A percentile compares a stretch with the other conserved stretches of the same genome.
These are phyloP conservation scores for Drosophila prolongata DNA, from an alignment of 2,888 invertebrate genomes.

Conservation along the genomic window DNA sequence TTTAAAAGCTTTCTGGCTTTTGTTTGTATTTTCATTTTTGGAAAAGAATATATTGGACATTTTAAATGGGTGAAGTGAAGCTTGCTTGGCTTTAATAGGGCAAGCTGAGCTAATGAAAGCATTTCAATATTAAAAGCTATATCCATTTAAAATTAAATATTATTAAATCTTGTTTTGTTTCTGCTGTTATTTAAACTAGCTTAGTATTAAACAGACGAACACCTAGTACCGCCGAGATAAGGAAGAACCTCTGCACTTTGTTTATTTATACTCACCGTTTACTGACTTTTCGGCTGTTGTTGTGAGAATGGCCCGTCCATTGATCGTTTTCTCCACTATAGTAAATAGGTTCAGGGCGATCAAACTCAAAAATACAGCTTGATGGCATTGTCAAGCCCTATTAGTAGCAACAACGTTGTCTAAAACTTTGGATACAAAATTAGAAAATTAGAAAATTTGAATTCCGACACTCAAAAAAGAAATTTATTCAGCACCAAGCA, in stretches of 20 bases:
- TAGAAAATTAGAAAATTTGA: not conserved
- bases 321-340: slow-evolving; percentile 72
- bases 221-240: slow-evolving; percentile 1
- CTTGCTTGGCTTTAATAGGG: not conserved
- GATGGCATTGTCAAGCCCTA: slow-evolving; percentile 54
- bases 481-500: not conserved
- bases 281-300: slow-evolving; percentile 62
- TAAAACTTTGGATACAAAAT: not conserved
- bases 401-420: not conserved
- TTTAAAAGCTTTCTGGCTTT: slow-evolving; percentile 4
- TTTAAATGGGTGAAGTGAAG: not conserved
- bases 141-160: not conserved
- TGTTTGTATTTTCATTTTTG: not conserved
- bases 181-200: slow-evolving; percentile 5
- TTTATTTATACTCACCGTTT: slow-evolving; percentile 49
- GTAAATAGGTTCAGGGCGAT: slow-evolving; percentile 70
- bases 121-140: not conserved
- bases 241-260: not conserved
- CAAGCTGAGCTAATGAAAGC: slow-evolving; percentile 1
- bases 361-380: slow-evolving; percentile 61
- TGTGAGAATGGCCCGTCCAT: slow-evolving; percentile 59
- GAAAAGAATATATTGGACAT: not conserved
- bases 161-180: not conserved
- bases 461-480: not conserved
- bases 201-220: not conserved